phyloP scores from a whole-genome alignment of 1,140 invertebrate species.

The Temnothorax nylanderi region DNA sequence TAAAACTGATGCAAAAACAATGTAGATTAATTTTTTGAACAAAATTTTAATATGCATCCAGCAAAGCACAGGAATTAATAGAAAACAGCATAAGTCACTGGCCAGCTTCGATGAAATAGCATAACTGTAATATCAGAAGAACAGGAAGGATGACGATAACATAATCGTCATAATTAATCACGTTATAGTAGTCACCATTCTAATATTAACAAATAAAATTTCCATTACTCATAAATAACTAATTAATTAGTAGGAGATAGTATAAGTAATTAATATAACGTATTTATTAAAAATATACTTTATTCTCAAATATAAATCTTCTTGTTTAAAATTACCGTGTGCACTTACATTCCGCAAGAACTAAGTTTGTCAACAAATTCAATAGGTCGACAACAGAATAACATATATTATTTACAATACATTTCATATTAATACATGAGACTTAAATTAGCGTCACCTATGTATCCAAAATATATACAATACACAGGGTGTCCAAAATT shows the following conservation, averaged over 20 bases:
- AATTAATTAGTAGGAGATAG: neutral
- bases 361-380: neutral
- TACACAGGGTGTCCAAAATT: neutral
- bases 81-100: neutral
- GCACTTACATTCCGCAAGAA: neutral
- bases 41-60: neutral
- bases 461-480: neutral
- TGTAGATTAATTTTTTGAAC: neutral
- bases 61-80: neutral
- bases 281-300: constrained; percentile 1
- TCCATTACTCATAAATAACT: constrained; percentile 4
- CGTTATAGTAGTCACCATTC: neutral
- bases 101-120: neutral
- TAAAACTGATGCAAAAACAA: neutral
- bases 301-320: constrained; percentile 3
- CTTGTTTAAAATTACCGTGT: neutral
- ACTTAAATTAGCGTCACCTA: neutral
- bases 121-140: neutral
- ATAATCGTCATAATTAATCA: neutral
- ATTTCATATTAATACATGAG: neutral
- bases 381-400: neutral
- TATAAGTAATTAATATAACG: neutral
- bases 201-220: constrained; percentile 27
- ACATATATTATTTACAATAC: neutral
- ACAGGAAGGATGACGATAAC: constrained; percentile 65